Evolutionary conservation across 2,797 vertebrate species (phyloP), one percentile per base, ranked within the genome.

Genomic region (Dromococcyx pavoninus): DNA sequence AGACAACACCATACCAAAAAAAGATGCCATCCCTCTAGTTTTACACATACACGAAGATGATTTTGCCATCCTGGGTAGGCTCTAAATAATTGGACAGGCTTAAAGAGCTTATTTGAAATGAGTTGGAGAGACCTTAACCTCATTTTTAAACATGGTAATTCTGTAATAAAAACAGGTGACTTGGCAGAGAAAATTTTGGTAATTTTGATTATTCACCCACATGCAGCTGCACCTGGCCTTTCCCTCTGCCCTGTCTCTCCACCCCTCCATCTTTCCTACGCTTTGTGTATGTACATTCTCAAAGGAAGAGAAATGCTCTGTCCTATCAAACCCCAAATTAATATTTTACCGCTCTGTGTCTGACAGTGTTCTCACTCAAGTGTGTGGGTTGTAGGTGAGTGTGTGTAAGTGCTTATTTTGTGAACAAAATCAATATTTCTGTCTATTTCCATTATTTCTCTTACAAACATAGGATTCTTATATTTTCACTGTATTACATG

Each of bases 231-330:
- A 86, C n/a, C 17, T 54, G 46, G 17, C 54, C 11, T 54, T 85
- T 14, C 4, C 9, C 18, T 65, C 56, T 79, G 14, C 19, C 5
- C 22, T 1, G 4, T 78, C 35, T 10, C 4, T 0, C 3, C 5
- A 17, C n/a, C 17, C 11, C 44, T 0, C 10, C 6, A 18, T 58
- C 41, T 71, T 83, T 92, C 44, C 39, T 80, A 67, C 3, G 5
- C 5, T 37, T 51, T 80, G 5, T 51, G 10, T 60, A n/a, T 16
- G 10, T 39, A 7, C 7, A n/a, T 77, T 9, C 27, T 71, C n/a
- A 62, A 67, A 80, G 51, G 7, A 39, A 25, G 4, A 67, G 6
- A 60, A 83, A 41, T 57, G 15, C 3, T 71, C 27, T 69, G 23
- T 53, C 15, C 2, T 53, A 21, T 71, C 10, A 69, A 44, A 3